Evolutionary conservation across 2,888 invertebrate genomes (phyloP), one percentile per base, ranked within the genome.

Genomic region (Chrysodeixis includens): DNA sequence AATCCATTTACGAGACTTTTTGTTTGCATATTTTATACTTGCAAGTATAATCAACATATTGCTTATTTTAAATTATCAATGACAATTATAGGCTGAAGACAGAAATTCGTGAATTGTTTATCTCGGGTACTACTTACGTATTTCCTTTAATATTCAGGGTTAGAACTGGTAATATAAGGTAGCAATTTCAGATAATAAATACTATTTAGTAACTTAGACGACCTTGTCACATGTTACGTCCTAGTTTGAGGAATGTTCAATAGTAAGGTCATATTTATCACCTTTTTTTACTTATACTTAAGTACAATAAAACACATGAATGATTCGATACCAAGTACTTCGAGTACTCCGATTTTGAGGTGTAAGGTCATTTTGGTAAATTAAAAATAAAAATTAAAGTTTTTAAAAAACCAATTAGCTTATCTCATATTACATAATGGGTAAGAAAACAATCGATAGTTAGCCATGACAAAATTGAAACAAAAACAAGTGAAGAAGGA

Each of bases 401-500:
- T 20, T n/a, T 1, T 20, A 10, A 20, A 49, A 46, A 46, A 10
- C 0, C 46, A 49, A 49, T 49, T 49, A 4, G 18, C 20, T 49
- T 49, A 49, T 20, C 46, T 49, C 0, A 26, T 40, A 30, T 56
- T 30, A 64, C 57, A 32, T 53, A 58, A 64, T 51, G 56, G 35
- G 10, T n/a, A 30, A 58, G 56, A 56, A 51, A 49, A 55, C 26
- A 71, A 66, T 53, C 14, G 40, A 71, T 54, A n/a, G 12, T 26
- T 57, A 60, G 26, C 62, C 30, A 18, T 61, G 49, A 30, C 32
- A 46, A 46, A 67, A 55, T 64, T 74, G 57, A 67, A 68, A 65
- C 69, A 60, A 71, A 71, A 67, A 55, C 62, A 30, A 12, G 20
- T 69, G 67, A 72, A 82, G 80, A 84, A 87, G 84, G 85, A 81